phyloP scores from a whole-genome alignment of 1,140 invertebrate genomes.

The Sinella curviseta region DNA sequence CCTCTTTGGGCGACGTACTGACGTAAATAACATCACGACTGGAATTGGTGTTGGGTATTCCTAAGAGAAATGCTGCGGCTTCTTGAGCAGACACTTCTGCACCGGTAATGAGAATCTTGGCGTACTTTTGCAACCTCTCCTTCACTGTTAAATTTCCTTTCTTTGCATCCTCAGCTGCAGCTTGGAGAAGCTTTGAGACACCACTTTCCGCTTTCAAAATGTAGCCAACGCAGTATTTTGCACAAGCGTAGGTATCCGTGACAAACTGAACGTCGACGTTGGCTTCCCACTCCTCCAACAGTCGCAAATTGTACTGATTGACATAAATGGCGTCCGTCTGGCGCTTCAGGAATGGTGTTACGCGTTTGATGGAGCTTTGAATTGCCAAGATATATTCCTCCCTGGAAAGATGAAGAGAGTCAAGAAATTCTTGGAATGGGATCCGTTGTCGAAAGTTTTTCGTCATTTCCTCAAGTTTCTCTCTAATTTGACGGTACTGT shows the following conservation, averaged over 20 bases:
- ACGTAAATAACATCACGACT: slow-evolving; percentile 38
- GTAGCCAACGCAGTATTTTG: slow-evolving; percentile 46
- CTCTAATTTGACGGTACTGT: no score
- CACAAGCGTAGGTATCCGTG: slow-evolving; percentile 50
- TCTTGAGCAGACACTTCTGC: slow-evolving; percentile 51
- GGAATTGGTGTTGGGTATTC: slow-evolving; percentile 43
- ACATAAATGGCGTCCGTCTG: slow-evolving; percentile 41
- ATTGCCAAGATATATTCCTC: no score
- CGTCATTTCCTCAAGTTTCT: no score
- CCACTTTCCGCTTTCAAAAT: slow-evolving; percentile 40
- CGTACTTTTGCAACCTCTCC: slow-evolving; percentile 48
- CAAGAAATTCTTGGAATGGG: no score
- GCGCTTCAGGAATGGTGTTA: slow-evolving; percentile 40
- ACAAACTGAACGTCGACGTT: slow-evolving; percentile 53
- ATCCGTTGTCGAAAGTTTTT: no score
- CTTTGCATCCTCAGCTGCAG: slow-evolving; percentile 6
- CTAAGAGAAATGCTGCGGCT: slow-evolving; percentile 49
- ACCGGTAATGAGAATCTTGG: slow-evolving; percentile 50
- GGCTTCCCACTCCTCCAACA: slow-evolving; percentile 47
- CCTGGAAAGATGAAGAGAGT: no score
- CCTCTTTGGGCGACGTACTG: slow-evolving; percentile 28
- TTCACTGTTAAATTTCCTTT: slow-evolving; percentile 3
- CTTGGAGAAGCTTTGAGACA: slow-evolving; percentile 40
- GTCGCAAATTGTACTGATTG: slow-evolving; percentile 50
- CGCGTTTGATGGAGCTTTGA: not conserved